These are phyloP conservation scores for Rhinogobius similis DNA, from an alignment of 2,113 vertebrate genomes.

Conservation along the genomic window DNA sequence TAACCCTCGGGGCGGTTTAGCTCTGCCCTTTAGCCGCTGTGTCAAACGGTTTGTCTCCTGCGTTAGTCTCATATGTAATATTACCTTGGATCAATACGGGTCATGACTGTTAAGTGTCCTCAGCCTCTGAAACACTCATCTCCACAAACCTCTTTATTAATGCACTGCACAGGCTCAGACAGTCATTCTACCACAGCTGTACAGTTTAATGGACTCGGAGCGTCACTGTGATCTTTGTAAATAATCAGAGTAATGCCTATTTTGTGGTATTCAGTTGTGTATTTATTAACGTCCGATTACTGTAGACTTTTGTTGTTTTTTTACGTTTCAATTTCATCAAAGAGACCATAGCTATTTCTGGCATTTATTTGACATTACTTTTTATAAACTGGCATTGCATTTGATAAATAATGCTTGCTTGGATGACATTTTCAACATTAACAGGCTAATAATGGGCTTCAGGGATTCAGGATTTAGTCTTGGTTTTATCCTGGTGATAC, in stretches of 20 bases:
- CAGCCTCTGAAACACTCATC: background rate
- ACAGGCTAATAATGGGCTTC: background rate
- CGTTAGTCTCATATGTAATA: constrained; percentile 67
- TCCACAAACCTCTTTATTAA: constrained; percentile 9
- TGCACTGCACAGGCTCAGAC: background rate
- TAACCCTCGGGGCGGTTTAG: constrained; percentile 52
- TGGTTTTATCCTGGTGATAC: background rate
- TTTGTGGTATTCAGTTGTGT: background rate
- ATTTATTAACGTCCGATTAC: no score
- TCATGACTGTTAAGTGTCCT: constrained; percentile 44
- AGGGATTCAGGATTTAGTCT: background rate
- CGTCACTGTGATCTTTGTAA: background rate
- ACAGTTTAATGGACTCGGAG: background rate
- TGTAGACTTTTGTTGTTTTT: background rate
- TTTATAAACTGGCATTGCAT: no score
- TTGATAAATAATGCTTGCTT: no score
- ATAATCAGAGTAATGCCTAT: background rate
- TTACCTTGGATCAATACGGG: constrained; percentile 64
- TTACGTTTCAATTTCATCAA: no score
- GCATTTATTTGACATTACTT: no score
- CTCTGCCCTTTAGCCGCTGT: constrained; percentile 60
- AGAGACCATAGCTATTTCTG: no score
- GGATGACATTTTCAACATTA: no score
- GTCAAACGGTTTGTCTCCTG: constrained; percentile 60
- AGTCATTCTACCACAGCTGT: background rate